These are phyloP conservation scores for Dolomedes plantarius DNA, from an alignment of 2,888 invertebrate species.

Conservation along the genomic window DNA sequence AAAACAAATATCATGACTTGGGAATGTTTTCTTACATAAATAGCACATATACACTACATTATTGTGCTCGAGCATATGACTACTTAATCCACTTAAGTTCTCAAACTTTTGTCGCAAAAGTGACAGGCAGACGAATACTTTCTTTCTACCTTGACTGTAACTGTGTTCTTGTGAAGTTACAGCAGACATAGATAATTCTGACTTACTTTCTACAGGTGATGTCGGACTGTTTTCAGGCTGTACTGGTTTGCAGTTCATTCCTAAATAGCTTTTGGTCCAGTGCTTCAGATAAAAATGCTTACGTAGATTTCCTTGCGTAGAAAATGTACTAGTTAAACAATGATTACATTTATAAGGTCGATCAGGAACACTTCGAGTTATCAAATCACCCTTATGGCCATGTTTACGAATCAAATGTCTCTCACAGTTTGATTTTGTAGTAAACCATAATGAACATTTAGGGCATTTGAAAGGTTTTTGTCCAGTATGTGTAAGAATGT, in stretches of 20 bases:
- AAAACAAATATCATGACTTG: slow-evolving; percentile 86
- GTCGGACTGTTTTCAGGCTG: slow-evolving; percentile 24
- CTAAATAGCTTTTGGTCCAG: slow-evolving; percentile 76
- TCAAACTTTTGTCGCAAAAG: slow-evolving; percentile 96
- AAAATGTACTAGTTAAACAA: slow-evolving; percentile 87
- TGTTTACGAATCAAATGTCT: slow-evolving; percentile 94
- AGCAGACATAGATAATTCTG: neutral
- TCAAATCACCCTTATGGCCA: slow-evolving; percentile 73
- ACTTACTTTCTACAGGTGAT: slow-evolving; percentile 6
- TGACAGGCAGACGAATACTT: slow-evolving; percentile 81
- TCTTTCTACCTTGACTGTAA: slow-evolving; percentile 59
- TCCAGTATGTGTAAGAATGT: slow-evolving; percentile 94
- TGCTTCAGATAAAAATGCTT: slow-evolving; percentile 87
- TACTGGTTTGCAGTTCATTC: slow-evolving; percentile 51
- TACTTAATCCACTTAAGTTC: slow-evolving; percentile 82
- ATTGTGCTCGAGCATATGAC: slow-evolving; percentile 53
- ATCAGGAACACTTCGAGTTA: slow-evolving; percentile 84
- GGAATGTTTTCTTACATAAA: slow-evolving; percentile 91
- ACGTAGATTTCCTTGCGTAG: slow-evolving; percentile 86
- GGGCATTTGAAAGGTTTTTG: slow-evolving; percentile 98
- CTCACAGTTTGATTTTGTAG: slow-evolving; percentile 98
- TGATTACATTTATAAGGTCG: slow-evolving; percentile 87
- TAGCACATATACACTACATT: slow-evolving; percentile 89
- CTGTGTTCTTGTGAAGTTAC: slow-evolving; percentile 57
- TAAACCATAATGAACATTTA: slow-evolving; percentile 93